Evolutionary conservation across 2,113 vertebrate genomes (phyloP), one percentile per base, ranked within the genome.

Genomic region (Cynopterus brachyotis): DNA sequence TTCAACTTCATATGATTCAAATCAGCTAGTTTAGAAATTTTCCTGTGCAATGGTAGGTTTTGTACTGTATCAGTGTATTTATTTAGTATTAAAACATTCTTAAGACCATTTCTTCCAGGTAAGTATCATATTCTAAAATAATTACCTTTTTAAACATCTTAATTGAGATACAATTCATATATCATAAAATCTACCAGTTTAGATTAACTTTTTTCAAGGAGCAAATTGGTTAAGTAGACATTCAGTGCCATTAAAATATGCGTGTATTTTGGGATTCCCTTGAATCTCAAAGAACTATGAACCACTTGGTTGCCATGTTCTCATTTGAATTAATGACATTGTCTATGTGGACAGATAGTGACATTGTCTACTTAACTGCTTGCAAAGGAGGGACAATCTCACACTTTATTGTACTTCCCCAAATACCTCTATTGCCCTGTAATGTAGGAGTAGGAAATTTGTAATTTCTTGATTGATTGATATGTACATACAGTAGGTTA

Each of bases 11-110:
- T 40, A 28, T n/a, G 24, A 76, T n/a, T 95, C 53, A 76, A 94
- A 92, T 92, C 84, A 92, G 42, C 79, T 84, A 81, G 10, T 91
- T 89, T 75, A 95, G 90, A 94, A 86, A 55, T 70, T 88, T 22
- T 92, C 40, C 37, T 91, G 24, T 67, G n/a, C 26, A 55, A 30
- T 32, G 22, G 57, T 83, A n/a, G 16, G 67, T 89, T 95, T 66
- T 78, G 9, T 55, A 72, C 9, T 89, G 12, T 66, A n/a, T 81
- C n/a, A 19, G n/a, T 26, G 32, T 28, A 62, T 66, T 89, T 28
- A 62, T 66, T 89, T 89, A 75, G 22, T 92, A 35, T 80, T 78
- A 75, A 96, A 95, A 94, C 37, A 60, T 6, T 79, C 64, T 92
- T 83, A 76, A 60, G n/a, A 78, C 6, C 6, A 60, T 81, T 95